Evolutionary conservation across 1,140 invertebrate species (phyloP).

Genomic region (Procambarus virginalis): DNA sequence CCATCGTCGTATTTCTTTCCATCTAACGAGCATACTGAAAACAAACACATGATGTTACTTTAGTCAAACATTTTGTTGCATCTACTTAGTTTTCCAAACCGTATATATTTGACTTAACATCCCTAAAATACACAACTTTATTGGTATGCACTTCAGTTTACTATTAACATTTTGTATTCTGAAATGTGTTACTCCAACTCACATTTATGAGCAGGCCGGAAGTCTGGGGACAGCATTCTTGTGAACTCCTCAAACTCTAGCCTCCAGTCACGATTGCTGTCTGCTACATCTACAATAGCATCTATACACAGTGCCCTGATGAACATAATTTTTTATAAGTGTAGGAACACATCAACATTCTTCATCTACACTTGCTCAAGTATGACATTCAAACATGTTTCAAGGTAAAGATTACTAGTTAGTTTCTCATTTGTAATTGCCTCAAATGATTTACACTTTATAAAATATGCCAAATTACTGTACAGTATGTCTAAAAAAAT

Average conservation of each 20-base stretch:
- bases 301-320: slow-evolving; percentile 72
- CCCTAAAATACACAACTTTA: no score
- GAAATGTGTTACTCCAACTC: slow-evolving; percentile 14
- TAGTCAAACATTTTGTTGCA: background rate
- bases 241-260: slow-evolving; percentile 72
- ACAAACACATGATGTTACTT: background rate
- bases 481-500: no score
- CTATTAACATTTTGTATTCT: no score
- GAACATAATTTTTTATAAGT: background rate
- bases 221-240: slow-evolving; percentile 70
- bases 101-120: no score
- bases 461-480: no score
- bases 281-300: slow-evolving; percentile 72
- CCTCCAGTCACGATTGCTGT: slow-evolving; percentile 72
- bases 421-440: no score
- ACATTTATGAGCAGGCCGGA: slow-evolving; percentile 71
- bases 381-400: no score
- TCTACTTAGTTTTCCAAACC: no score
- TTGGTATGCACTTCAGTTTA: no score
- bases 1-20: slow-evolving; percentile 72
- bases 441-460: no score
- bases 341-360: background rate
- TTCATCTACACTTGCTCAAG: no score
- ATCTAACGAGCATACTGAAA: slow-evolving; percentile 71
- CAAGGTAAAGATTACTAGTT: no score